Percentiles rank a stretch among this genome's conserved stretches.
These are phyloP conservation scores for Drosophila kanapiae DNA, from an alignment of 1,140 invertebrate genomes.

Conservation along the genomic window DNA sequence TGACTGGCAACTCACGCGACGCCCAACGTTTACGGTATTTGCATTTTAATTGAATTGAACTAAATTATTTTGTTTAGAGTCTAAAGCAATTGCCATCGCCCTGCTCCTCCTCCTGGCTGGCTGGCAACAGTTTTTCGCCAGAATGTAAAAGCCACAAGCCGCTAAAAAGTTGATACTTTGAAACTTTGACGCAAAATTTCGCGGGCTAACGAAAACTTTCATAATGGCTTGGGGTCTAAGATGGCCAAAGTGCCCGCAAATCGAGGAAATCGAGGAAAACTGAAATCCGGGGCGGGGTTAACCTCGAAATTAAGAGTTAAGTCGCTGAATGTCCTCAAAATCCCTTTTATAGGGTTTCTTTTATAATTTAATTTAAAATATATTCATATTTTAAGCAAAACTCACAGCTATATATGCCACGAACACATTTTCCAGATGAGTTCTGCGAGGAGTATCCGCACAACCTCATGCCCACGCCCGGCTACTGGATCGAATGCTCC, in stretches of 20 bases:
- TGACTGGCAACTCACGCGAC: slow-evolving; percentile 39
- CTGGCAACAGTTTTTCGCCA: slow-evolving; percentile 26
- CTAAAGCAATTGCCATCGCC: slow-evolving; percentile 21
- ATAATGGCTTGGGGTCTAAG: not conserved
- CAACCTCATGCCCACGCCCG: slow-evolving; percentile 94
- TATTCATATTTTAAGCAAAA: not conserved
- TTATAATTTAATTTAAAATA: not conserved
- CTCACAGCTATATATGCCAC: too few relatives aligned
- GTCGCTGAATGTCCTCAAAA: not conserved
- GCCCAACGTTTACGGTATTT: slow-evolving; percentile 63
- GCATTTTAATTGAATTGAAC: slow-evolving; percentile 80
- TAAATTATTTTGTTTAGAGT: slow-evolving; percentile 74
- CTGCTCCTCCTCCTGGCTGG: not conserved
- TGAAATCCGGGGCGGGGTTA: slow-evolving; percentile 3
- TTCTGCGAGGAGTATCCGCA: slow-evolving; percentile 97
- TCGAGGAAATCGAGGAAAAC: slow-evolving; percentile 4
- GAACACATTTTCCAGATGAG: slow-evolving; percentile 89
- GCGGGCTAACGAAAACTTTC: slow-evolving; percentile 17
- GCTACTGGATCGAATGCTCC: slow-evolving; percentile 98
- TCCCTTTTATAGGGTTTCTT: not conserved
- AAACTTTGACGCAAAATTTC: slow-evolving; percentile 33
- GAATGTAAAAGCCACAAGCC: slow-evolving; percentile 48
- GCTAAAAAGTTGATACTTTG: slow-evolving; percentile 36
- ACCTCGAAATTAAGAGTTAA: slow-evolving; percentile 13
- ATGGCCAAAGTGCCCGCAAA: slow-evolving; percentile 6